Evolutionary conservation across 2,113 vertebrate species (phyloP).

Genomic region (Chloropsis hardwickii): DNA sequence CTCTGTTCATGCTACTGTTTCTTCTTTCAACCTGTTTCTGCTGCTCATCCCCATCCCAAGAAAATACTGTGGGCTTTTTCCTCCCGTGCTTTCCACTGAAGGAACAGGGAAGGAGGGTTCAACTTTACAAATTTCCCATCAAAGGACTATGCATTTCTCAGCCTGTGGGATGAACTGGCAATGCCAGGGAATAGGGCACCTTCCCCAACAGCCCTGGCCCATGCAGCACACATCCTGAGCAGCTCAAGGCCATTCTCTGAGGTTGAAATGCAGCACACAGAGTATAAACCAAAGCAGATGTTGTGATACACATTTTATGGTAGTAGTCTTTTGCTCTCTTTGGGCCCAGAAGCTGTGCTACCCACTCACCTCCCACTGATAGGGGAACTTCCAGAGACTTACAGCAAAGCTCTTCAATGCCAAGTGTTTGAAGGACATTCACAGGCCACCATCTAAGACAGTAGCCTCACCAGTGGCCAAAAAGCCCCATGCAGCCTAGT

Average conservation of each 20-base stretch:
- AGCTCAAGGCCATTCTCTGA: neutral
- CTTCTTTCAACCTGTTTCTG: neutral
- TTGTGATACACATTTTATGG: neutral
- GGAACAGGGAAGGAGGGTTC: neutral
- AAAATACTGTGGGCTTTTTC: neutral
- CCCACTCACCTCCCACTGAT: neutral
- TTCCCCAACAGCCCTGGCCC: neutral
- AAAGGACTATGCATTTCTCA: neutral
- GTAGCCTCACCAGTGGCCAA: constrained; percentile 27
- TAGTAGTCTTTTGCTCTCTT: neutral
- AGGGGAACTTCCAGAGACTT: neutral
- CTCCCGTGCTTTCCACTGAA: neutral
- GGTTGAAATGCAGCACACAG: neutral
- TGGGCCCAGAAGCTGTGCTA: neutral
- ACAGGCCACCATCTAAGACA: constrained; percentile 36
- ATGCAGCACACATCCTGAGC: fast-evolving
- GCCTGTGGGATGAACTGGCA: fast-evolving
- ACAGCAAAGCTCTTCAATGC: neutral
- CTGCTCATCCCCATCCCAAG: neutral
- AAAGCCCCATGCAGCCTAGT: constrained; percentile 14
- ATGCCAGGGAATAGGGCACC: neutral
- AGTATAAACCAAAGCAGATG: constrained; percentile 22
- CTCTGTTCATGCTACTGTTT: fast-evolving
- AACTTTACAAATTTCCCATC: neutral
- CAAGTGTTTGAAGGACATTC: neutral